Conservation (phyloP, 1,140 invertebrate species). For the Condylostylus longicornis region DNA sequence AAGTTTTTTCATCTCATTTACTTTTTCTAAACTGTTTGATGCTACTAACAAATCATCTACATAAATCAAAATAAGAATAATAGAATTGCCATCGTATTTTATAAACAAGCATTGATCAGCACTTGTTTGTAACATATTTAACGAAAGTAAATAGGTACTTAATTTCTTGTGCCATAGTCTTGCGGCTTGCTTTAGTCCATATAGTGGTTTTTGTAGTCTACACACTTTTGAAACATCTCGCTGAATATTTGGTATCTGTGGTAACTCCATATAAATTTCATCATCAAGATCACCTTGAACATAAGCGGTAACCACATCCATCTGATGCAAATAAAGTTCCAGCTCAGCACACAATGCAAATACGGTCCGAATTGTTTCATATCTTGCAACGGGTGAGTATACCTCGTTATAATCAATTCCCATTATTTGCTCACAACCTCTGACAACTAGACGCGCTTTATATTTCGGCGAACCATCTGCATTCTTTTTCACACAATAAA, state of each 20-base stretch:
- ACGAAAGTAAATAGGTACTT: conserved; percentile 14
- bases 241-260: conserved; percentile 16
- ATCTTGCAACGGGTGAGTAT: conserved; percentile 11
- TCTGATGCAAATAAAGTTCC: conserved; percentile 16
- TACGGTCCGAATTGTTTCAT: conserved; percentile 15
- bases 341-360: conserved; percentile 14
- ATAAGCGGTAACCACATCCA: conserved; percentile 27
- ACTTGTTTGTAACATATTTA: conserved; percentile 19
- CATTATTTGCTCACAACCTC: conserved; percentile 24
- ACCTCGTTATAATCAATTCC: conserved; percentile 19
- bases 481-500: conserved; percentile 18
- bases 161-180: conserved; percentile 16
- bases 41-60: conserved; percentile 31
- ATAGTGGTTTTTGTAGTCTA: conserved; percentile 12
- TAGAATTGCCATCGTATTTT: conserved; percentile 7
- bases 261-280: conserved; percentile 27
- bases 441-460: conserved; percentile 28
- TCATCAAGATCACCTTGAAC: conserved; percentile 28
- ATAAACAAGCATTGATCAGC: conserved; percentile 26
- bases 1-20: no score
- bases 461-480: conserved; percentile 7
- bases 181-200: conserved; percentile 18
- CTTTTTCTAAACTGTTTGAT: conserved; percentile 10
- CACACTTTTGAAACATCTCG: conserved; percentile 3
- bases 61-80: conserved; percentile 22